Evolutionary conservation across 1,140 invertebrate species (phyloP), one percentile per base, ranked within the genome.

Genomic region (Lamellibrachia luymesi): DNA sequence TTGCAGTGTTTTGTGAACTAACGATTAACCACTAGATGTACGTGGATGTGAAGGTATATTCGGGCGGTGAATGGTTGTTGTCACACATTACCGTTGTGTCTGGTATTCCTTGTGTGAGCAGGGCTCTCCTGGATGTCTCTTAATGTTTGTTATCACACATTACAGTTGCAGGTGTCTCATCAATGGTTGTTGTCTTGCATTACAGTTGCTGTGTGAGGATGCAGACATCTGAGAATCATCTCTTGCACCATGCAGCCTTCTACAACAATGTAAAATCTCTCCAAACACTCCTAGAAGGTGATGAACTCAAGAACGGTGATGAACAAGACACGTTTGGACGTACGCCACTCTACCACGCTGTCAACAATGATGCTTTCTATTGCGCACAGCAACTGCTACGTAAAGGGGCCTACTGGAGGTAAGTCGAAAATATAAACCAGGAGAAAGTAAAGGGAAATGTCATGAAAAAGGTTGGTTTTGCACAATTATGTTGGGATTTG

Each of bases 231-330:
- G 92, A 92, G 51, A 64, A 92, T 25, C 89, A 95, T 92, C 95
- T 96, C 90, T 93, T 96, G 4, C 96, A 96, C 91, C 96, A 98
- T 97, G 98, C 98, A 27, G 98, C 98, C 4, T 95, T 99, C 49
- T 99, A 98, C 98, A 98, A 99, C 96, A 99, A 99, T 95, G 97
- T 97, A 13, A 98, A 99, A 95, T 96, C 99, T 1, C 96, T 99
- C 51, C 97, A 98, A 95, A 98, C 98, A 96, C 96, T 99, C 52
- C 95, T 99, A 2, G 97, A 97, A 92, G 98, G 95, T 4, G 50
- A 80, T 90, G 95, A 94, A 95, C 95, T 38, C 51, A 96, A 96
- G n/a, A 97, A 97, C 91, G 97, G 98, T 27, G 97, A 98, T 96
- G 97, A 97, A 92, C 97, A 97, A 93, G 98, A 98, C 95, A 97